Evolutionary conservation across 2,888 invertebrate genomes (phyloP), one percentile per base, ranked within the genome.

Genomic region (Sarcophaga carnaria): DNA sequence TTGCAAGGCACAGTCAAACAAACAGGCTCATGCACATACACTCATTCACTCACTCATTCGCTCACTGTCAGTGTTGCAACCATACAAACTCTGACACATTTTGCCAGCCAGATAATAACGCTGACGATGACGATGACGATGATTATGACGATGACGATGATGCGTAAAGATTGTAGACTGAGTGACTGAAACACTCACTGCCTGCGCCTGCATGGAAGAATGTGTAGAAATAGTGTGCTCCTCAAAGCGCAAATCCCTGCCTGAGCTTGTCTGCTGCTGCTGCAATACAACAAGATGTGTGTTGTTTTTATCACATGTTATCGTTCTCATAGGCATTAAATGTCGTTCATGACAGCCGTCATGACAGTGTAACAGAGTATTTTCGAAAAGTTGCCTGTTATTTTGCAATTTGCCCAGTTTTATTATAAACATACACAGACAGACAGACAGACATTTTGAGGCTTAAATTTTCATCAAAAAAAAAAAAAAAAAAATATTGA

Each of bases 261-360:
- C n/a, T 4, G 37, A 37, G 14, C 59, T n/a, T 69, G 45, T 49
- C 45, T 72, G 60, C 59, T 12, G 66, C 67, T 80, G 37, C n/a
- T 66, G 37, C 45, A 22, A 20, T 20, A 45, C 17, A 47, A 62
- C 22, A 20, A 20, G 14, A 45, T 70, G 37, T 27, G 45, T 74
- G 60, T 45, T 63, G 62, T 79, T 74, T 27, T 25, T 59, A 47
- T 75, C 83, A 84, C 80, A 80, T 85, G 84, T 85, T 85, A 76
- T 54, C 76, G 80, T 85, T 85, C 84, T 76, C 84, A 85, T 85
- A 62, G 76, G 80, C 66, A 80, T 84, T 80, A 76, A 70, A 71
- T 62, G 47, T 71, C 60, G 17, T 67, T 80, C 70, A 77, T 80
- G 80, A 76, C 76, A 80, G 70, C 76, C 75, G 70, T 66, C 70